Base-by-base conservation (phyloP, 2,888 invertebrate genomes). In the Drosophila prolongata region DNA sequence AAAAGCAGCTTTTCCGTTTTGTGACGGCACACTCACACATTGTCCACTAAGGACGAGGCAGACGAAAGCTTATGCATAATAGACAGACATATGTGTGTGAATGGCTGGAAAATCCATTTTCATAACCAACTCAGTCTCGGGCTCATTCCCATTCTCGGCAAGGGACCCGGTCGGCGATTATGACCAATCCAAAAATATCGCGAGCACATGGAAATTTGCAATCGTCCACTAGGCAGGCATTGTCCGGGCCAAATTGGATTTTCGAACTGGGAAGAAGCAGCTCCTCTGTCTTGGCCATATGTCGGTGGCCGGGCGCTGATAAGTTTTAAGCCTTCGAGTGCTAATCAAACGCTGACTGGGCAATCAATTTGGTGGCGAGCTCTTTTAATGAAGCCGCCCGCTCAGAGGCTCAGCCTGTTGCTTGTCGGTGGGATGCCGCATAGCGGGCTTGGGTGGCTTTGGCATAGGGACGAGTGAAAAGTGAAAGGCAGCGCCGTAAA, bases 141-240 rank as follows among this genome's bases (percentile, higher is more conserved):
- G 59, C 69, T 68, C 53, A 42, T 44, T 19, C 38, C 19, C 61
- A 30, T 52, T 57, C 49, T 11, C 47, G 10, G n/a, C 5, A 14
- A 50, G 52, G 66, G 64, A 65, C 78, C 77, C 34, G 54, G n/a
- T 24, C 38, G 53, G 38, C 83, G 86, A 72, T 80, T 82, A 80
- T 87, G 83, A 83, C 83, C 82, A 67, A 86, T 88, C 83, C 79
- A 86, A 85, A 87, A 85, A 77, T 78, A 75, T 49, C 61, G 68
- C 76, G 76, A 50, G 64, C 75, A 55, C 66, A 80, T 78, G 71
- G 73, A 68, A 68, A 71, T 87, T 79, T 74, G 73, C 76, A 85
- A 82, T 82, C 83, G 82, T 40, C 61, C 35, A 54, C 52, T 37
- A 38, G 16, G 55, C 72, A 54, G 49, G 19, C 64, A 80, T 83